These are phyloP conservation scores for Hirundo rustica DNA, from an alignment of 2,797 vertebrate species.

Conservation along the genomic window DNA sequence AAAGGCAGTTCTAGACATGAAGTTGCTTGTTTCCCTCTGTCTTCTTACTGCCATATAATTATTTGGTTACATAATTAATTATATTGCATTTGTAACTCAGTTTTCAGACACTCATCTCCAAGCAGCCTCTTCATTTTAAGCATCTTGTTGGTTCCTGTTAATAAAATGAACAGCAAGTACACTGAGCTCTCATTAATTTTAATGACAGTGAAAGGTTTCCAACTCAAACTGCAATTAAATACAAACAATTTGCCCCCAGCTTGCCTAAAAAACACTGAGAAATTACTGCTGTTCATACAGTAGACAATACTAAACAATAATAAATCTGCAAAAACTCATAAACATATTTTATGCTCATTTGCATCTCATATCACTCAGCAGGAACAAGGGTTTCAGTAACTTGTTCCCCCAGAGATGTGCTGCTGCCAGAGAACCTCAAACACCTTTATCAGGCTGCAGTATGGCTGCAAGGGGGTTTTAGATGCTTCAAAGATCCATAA, in stretches of 20 bases:
- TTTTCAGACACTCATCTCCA: not conserved
- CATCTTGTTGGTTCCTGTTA: not conserved
- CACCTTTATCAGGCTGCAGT: not conserved
- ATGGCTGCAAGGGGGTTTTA: not conserved
- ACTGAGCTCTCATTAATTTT: not conserved
- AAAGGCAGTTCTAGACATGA: not conserved
- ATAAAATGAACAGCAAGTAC: not conserved
- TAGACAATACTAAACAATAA: not conserved
- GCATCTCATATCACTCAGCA: not conserved
- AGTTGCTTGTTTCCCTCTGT: not conserved
- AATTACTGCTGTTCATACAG: not conserved
- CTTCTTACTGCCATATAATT: not conserved
- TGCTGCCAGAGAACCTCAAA: not conserved
- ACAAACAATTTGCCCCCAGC: not conserved
- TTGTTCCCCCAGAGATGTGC: fast-evolving
- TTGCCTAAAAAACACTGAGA: not conserved
- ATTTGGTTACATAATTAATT: not conserved
- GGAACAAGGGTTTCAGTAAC: not conserved
- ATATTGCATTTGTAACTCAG: not conserved
- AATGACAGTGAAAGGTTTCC: not conserved
- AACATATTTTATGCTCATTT: not conserved
- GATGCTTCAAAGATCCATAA: not conserved
- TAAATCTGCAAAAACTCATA: not conserved
- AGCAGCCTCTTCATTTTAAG: not conserved
- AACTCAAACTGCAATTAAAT: not conserved